Evolutionary conservation across 2,888 invertebrate species (phyloP).

Genomic region (Ormyrus nitidulus): DNA sequence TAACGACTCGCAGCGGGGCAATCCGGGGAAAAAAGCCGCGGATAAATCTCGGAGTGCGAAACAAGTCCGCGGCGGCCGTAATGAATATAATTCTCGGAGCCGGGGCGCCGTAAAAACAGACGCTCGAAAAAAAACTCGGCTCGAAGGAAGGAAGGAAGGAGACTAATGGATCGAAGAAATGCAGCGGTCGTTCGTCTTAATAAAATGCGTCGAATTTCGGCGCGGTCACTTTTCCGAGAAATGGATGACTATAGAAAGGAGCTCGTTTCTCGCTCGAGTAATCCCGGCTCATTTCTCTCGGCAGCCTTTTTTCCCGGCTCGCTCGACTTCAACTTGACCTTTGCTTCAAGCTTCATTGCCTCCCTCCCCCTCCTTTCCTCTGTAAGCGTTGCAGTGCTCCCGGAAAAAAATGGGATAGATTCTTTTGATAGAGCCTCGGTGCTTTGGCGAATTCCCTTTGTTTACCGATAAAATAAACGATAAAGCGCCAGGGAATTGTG

Average conservation of each 20-base stretch:
- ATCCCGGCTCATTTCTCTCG: slow-evolving; percentile 1
- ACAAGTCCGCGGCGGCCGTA: not conserved
- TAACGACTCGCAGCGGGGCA: slow-evolving; percentile 16
- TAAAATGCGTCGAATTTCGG: slow-evolving; percentile 66
- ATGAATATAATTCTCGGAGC: slow-evolving; percentile 23
- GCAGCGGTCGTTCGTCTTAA: slow-evolving; percentile 66
- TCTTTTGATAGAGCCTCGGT: too few relatives aligned
- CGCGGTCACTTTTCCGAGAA: slow-evolving; percentile 44
- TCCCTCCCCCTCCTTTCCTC: too few relatives aligned
- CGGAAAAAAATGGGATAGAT: too few relatives aligned
- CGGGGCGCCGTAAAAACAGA: slow-evolving; percentile 13
- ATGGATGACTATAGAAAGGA: slow-evolving; percentile 4
- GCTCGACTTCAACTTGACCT: not conserved
- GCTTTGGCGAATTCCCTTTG: too few relatives aligned
- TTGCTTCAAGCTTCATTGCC: not conserved
- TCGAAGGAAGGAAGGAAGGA: not conserved
- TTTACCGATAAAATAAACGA: too few relatives aligned
- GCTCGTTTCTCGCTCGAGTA: not conserved
- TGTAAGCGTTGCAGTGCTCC: too few relatives aligned
- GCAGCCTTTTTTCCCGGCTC: not conserved
- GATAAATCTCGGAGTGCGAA: too few relatives aligned
- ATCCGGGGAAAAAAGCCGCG: too few relatives aligned
- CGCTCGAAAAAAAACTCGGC: not conserved
- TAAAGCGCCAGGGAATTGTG: too few relatives aligned
- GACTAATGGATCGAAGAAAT: slow-evolving; percentile 39